These are phyloP conservation scores for Canis aureus DNA, from an alignment of 2,113 vertebrate species.

Conservation along the genomic window DNA sequence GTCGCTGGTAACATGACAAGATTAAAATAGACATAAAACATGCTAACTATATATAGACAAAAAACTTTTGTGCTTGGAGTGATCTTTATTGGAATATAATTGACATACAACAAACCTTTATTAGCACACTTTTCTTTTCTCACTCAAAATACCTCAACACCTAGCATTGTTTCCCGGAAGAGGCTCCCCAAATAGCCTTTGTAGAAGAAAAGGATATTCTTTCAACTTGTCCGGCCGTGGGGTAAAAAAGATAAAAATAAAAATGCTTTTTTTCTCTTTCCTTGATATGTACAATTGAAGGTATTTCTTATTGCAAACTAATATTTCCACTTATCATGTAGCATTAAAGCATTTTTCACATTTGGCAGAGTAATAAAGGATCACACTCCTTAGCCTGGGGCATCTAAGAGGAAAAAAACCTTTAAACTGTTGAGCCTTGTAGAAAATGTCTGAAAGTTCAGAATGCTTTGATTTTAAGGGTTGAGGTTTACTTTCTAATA, in stretches of 20 bases:
- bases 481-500: neutral
- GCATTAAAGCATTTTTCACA: constrained; percentile 26
- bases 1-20: neutral
- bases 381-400: neutral
- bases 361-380: neutral
- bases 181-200: neutral
- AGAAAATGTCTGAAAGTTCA: neutral
- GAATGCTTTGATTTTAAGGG: neutral
- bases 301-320: constrained; percentile 20
- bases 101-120: neutral
- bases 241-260: neutral
- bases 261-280: neutral
- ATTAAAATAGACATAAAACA: neutral
- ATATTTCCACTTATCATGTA: neutral
- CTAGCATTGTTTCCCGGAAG: neutral
- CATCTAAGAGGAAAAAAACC: neutral
- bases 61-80: neutral
- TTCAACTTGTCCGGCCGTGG: neutral
- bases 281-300: constrained; percentile 17
- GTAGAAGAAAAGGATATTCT: constrained; percentile 19
- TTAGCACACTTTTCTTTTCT: neutral
- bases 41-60: neutral
- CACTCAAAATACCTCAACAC: neutral
- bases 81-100: neutral
- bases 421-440: neutral